These are phyloP conservation scores for Tenthredo amoena DNA, from an alignment of 2,888 invertebrate genomes.

Conservation along the genomic window DNA sequence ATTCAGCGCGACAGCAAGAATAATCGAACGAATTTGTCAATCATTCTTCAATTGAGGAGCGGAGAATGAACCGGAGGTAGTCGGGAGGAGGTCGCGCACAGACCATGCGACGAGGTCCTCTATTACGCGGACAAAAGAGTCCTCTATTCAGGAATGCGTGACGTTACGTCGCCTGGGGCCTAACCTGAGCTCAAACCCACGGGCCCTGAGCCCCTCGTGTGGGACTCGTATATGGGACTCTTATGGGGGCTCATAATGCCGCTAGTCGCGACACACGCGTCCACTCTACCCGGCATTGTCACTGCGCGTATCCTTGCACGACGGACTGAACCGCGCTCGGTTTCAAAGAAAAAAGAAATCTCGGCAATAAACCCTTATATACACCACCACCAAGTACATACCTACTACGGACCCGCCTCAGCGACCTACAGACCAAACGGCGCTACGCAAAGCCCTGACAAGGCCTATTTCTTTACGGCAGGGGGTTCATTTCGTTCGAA, in stretches of 20 bases:
- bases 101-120: constrained; percentile 43
- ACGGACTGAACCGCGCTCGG: constrained; percentile 16
- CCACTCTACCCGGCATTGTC: constrained; percentile 37
- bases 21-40: constrained; percentile 55
- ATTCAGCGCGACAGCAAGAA: constrained; percentile 53
- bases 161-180: constrained; percentile 48
- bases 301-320: constrained; percentile 41
- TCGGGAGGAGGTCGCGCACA: constrained; percentile 39
- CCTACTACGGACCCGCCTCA: background rate
- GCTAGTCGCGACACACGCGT: constrained; percentile 37
- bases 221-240: constrained; percentile 42
- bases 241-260: constrained; percentile 41
- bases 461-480: constrained; percentile 11
- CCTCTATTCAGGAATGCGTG: constrained; percentile 52
- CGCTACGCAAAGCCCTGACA: background rate
- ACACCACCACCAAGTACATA: background rate
- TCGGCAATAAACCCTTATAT: constrained; percentile 40
- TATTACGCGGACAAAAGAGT: constrained; percentile 50
- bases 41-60: constrained; percentile 50
- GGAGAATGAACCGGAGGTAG: constrained; percentile 44
- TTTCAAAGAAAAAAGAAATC: constrained; percentile 40
- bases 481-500: constrained; percentile 38
- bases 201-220: constrained; percentile 5
- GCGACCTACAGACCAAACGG: constrained; percentile 34
- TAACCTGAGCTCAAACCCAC: constrained; percentile 24